phyloP scores from a whole-genome alignment of 2,113 vertebrate genomes.

The Melanostigma gelatinosum region DNA sequence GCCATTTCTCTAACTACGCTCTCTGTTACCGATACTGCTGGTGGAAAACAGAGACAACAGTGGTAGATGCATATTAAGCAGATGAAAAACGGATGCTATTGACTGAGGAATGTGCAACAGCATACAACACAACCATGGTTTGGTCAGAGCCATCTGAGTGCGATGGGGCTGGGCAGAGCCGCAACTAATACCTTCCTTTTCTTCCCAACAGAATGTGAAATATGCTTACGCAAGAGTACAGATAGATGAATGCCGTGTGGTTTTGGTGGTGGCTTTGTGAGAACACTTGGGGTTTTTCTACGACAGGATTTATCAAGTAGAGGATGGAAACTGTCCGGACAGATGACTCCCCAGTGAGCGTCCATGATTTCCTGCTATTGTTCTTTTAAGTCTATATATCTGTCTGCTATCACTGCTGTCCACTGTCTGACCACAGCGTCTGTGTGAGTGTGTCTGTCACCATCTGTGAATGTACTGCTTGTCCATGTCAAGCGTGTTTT shows the following conservation, averaged over 20 bases:
- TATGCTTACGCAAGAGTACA: slow-evolving; percentile 7
- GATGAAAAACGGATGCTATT: slow-evolving; percentile 57
- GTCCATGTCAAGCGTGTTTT: slow-evolving; percentile 11
- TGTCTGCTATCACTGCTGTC: slow-evolving; percentile 59
- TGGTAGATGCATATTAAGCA: slow-evolving; percentile 30
- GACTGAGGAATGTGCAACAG: slow-evolving; percentile 59
- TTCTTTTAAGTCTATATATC: slow-evolving; percentile 67
- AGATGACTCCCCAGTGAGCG: slow-evolving; percentile 63
- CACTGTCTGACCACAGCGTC: slow-evolving; percentile 32
- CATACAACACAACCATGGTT: slow-evolving; percentile 46
- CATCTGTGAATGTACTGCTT: slow-evolving; percentile 2
- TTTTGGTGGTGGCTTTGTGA: slow-evolving; percentile 43
- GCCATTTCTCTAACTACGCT: neutral
- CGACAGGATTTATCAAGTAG: slow-evolving; percentile 64
- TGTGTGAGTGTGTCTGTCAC: slow-evolving; percentile 10
- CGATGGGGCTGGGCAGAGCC: slow-evolving; percentile 13
- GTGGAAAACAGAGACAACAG: slow-evolving; percentile 29
- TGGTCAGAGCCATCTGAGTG: slow-evolving; percentile 57
- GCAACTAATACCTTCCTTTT: slow-evolving; percentile 53
- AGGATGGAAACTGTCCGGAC: slow-evolving; percentile 71
- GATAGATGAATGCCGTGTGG: slow-evolving; percentile 29
- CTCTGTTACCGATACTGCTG: slow-evolving; percentile 12
- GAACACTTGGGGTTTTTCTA: slow-evolving; percentile 56
- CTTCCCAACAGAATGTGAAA: slow-evolving; percentile 22
- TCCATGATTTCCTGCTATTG: slow-evolving; percentile 77